These are phyloP conservation scores for Knipowitschia caucasica DNA, from an alignment of 2,797 vertebrate genomes.

Conservation along the genomic window DNA sequence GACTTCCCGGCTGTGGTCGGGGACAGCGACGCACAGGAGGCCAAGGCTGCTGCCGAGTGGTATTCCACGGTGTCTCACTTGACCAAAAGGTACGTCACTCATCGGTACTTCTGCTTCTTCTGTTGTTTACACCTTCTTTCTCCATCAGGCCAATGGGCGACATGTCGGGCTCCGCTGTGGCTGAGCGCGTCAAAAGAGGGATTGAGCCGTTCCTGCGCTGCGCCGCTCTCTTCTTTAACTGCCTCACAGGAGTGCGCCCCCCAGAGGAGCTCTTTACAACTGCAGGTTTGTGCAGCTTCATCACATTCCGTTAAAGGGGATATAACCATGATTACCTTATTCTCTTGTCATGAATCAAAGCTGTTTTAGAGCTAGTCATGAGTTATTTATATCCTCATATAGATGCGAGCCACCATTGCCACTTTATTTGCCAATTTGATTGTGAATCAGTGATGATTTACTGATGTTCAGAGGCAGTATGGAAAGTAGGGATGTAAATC, in stretches of 20 bases:
- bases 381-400: too few relatives aligned
- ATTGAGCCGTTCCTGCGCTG: conserved; percentile 89
- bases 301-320: background rate
- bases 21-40: conserved; percentile 70
- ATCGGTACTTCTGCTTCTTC: background rate
- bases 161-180: conserved; percentile 81
- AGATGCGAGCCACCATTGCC: too few relatives aligned
- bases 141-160: conserved; percentile 71
- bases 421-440: too few relatives aligned
- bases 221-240: conserved; percentile 90
- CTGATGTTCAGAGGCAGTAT: too few relatives aligned
- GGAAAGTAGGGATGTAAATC: too few relatives aligned
- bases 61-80: conserved; percentile 60
- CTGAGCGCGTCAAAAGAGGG: conserved; percentile 83
- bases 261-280: conserved; percentile 84
- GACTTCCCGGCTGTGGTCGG: conserved; percentile 59
- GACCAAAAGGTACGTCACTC: conserved; percentile 64
- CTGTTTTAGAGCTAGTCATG: too few relatives aligned
- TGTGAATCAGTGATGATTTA: too few relatives aligned
- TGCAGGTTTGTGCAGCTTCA: conserved; percentile 55
- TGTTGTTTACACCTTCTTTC: conserved; percentile 10
- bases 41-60: conserved; percentile 66
- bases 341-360: too few relatives aligned
- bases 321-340: too few relatives aligned
- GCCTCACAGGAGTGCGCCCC: conserved; percentile 89